Evolutionary conservation across 2,888 invertebrate species (phyloP).

Genomic region (Caenorhabditis imperialis): DNA sequence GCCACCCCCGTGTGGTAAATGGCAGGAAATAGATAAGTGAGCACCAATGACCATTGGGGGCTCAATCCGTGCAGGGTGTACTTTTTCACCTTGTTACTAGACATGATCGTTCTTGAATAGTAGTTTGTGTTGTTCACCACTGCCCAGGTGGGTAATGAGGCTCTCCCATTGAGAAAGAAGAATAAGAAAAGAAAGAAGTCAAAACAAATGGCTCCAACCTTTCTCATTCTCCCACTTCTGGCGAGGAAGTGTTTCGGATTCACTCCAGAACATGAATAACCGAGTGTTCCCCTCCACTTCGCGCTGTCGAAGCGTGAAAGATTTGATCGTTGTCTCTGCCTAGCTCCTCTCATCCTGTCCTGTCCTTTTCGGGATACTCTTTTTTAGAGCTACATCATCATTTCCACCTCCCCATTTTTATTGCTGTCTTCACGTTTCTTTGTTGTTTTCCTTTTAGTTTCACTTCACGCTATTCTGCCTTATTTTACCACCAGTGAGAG

Average conservation of each 20-base stretch:
- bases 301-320: conserved; percentile 40
- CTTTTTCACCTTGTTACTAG: too few species aligned
- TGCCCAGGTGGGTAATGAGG: too few species aligned
- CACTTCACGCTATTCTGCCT: neutral
- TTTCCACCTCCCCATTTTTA: neutral
- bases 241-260: conserved; percentile 41
- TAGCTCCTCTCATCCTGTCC: conserved; percentile 26
- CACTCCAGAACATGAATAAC: conserved; percentile 39
- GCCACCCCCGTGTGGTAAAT: conserved; percentile 20
- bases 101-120: too few species aligned
- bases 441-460: conserved; percentile 9
- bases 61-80: conserved; percentile 7
- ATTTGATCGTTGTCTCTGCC: conserved; percentile 46
- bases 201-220: conserved; percentile 21
- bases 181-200: neutral
- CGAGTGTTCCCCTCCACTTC: conserved; percentile 44
- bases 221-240: neutral
- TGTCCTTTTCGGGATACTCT: conserved; percentile 36
- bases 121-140: too few species aligned
- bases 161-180: neutral
- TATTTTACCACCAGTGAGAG: conserved; percentile 9
- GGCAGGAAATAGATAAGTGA: conserved; percentile 44
- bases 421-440: neutral
- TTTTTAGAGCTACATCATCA: conserved; percentile 18
- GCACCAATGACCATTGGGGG: conserved; percentile 35